Evolutionary conservation across 2,888 invertebrate species (phyloP).

Genomic region (Acronicta aceris): DNA sequence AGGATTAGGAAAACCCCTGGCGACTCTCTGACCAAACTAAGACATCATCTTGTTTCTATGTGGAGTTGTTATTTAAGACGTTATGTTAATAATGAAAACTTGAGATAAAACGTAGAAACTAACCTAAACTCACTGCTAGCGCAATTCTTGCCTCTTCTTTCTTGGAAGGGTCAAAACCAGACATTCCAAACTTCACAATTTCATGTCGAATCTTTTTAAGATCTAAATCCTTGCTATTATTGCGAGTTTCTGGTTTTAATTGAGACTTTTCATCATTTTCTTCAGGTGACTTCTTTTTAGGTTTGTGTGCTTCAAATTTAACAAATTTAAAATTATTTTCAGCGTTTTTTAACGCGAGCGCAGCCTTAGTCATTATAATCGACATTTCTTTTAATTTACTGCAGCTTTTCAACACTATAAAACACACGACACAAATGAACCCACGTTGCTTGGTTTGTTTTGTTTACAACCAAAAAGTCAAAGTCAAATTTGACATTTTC

Average conservation of each 20-base stretch:
- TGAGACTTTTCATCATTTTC: slow-evolving; percentile 52
- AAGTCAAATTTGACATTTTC: too few species aligned
- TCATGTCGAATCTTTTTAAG: slow-evolving; percentile 94
- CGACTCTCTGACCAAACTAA: too few species aligned
- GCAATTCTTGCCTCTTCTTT: slow-evolving; percentile 94
- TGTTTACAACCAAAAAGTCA: too few species aligned
- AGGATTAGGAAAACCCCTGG: too few species aligned
- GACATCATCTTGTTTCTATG: too few species aligned
- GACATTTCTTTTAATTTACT: slow-evolving; percentile 70
- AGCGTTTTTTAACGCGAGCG: slow-evolving; percentile 80
- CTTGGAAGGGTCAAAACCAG: slow-evolving; percentile 92
- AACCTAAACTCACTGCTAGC: slow-evolving; percentile 93
- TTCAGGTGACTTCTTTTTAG: slow-evolving; percentile 75
- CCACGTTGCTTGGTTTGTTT: not conserved
- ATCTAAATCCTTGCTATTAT: slow-evolving; percentile 88
- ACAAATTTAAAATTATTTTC: slow-evolving; percentile 83
- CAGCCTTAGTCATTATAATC: slow-evolving; percentile 85
- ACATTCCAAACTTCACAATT: slow-evolving; percentile 95
- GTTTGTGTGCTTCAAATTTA: slow-evolving; percentile 86
- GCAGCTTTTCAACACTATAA: not conserved
- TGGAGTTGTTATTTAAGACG: too few species aligned
- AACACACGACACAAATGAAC: too few species aligned
- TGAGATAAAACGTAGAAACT: slow-evolving; percentile 35
- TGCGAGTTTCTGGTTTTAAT: slow-evolving; percentile 44
- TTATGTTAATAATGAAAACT: too few species aligned